Percentiles rank a stretch among this genome's conserved stretches.
phyloP scores from a whole-genome alignment of 2,888 invertebrate species.

The Pocota personata region DNA sequence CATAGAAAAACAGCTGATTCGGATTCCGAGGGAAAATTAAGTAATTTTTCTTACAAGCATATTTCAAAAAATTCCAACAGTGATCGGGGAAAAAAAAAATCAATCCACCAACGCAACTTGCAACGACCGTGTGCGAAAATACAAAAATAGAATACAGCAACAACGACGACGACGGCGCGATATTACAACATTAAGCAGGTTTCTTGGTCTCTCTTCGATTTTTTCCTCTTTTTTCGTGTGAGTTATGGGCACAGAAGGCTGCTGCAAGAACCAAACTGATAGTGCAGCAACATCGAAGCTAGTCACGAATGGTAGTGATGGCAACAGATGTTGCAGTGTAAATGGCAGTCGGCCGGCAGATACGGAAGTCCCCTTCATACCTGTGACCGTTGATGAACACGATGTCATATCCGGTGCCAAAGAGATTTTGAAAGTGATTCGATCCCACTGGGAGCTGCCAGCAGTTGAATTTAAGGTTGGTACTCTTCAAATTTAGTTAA shows the following conservation, averaged over 20 bases:
- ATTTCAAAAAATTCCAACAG: not conserved
- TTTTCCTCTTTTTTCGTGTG: not conserved
- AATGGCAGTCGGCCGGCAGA: constrained; percentile 27
- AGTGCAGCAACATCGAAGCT: constrained; percentile 42
- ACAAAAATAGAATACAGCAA: constrained; percentile 37
- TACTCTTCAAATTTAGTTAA: not conserved
- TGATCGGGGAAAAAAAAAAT: constrained; percentile 22
- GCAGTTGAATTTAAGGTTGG: constrained; percentile 89
- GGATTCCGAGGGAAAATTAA: constrained; percentile 17
- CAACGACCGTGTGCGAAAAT: constrained; percentile 14
- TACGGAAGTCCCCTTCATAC: constrained; percentile 81
- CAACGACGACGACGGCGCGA: not conserved
- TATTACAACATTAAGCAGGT: constrained; percentile 52
- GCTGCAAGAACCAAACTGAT: constrained; percentile 62
- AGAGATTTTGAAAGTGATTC: constrained; percentile 86
- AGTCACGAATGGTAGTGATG: not conserved
- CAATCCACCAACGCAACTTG: constrained; percentile 26
- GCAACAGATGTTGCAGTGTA: constrained; percentile 29
- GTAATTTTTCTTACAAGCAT: not conserved
- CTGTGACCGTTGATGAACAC: constrained; percentile 87
- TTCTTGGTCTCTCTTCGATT: constrained; percentile 38
- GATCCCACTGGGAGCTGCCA: constrained; percentile 88
- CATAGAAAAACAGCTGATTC: constrained; percentile 44
- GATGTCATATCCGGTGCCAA: constrained; percentile 87
- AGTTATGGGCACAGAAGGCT: constrained; percentile 69